phyloP scores from a whole-genome alignment of 2,797 vertebrate species.

The Oryzias sinensis region DNA sequence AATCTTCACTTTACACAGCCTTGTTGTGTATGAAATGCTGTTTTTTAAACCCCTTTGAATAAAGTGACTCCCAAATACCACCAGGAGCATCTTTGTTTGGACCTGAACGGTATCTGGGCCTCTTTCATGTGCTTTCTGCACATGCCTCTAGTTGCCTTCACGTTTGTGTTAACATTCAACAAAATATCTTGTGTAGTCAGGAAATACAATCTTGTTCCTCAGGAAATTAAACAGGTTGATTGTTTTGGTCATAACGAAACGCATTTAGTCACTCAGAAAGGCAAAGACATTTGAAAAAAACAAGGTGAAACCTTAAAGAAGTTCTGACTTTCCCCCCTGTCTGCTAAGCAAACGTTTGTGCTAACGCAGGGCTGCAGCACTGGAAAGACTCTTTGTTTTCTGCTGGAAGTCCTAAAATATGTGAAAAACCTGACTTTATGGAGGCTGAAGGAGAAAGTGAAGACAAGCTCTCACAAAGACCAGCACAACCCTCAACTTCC shows the following conservation, averaged over 20 bases:
- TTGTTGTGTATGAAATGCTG: slow-evolving; percentile 7
- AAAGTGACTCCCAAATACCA: slow-evolving; percentile 3
- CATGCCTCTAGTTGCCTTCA: no score
- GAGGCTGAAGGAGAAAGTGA: slow-evolving; percentile 8
- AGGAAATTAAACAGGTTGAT: slow-evolving; percentile 19
- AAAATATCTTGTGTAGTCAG: slow-evolving; percentile 28
- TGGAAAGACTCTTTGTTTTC: slow-evolving; percentile 42
- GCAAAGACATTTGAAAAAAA: background rate
- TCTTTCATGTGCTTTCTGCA: slow-evolving; percentile 18
- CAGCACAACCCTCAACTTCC: slow-evolving; percentile 24
- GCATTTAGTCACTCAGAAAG: background rate
- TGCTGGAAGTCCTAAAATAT: slow-evolving; percentile 49
- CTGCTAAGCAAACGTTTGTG: slow-evolving; percentile 67
- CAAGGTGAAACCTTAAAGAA: background rate
- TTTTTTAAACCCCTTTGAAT: slow-evolving; percentile 22
- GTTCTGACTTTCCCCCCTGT: slow-evolving; percentile 5
- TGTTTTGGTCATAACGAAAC: slow-evolving; percentile 17
- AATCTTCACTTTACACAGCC: slow-evolving; percentile 20
- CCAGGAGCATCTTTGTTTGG: background rate
- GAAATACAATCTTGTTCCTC: slow-evolving; percentile 35
- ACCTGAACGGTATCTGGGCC: slow-evolving; percentile 1
- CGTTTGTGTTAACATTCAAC: slow-evolving; percentile 19
- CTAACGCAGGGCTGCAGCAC: slow-evolving; percentile 38
- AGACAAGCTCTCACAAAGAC: slow-evolving; percentile 20
- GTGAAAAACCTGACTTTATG: slow-evolving; percentile 36